Evolutionary conservation across 2,888 invertebrate genomes (phyloP), one percentile per base, ranked within the genome.

Genomic region (Latheticus oryzae): DNA sequence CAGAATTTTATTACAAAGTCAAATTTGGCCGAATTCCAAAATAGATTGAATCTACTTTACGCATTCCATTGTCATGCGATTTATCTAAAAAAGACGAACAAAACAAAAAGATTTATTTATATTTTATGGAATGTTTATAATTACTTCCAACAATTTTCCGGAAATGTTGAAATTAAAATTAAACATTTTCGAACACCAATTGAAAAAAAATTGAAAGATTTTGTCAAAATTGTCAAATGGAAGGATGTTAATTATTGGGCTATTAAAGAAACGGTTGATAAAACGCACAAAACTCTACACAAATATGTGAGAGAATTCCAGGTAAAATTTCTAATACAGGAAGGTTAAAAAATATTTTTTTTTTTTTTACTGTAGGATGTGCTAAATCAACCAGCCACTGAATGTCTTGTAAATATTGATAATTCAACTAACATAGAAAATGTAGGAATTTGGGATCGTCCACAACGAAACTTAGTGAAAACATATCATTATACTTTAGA

Each of bases 221-320:
- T 93, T 73, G 91, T 98, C 0, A 96, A 97, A 78, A 97, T 99
- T 48, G 92, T 92, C 42, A 85, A 93, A 24, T 99, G 97, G 92
- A 89, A 93, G 70, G 97, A 99, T 72, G 85, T 94, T 7, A 97
- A 91, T 71, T 95, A 96, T 75, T 97, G 94, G 87, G 89, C 95
- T 19, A 88, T 98, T 48, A 94, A 92, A 67, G 90, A 91, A 64
- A 90, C 94, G 0, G 88, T 95, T 0, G 89, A 91, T 26, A 94
- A 93, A 72, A 90, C 93, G 0, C 96, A 97, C 74, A 87, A 90
- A 61, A 91, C 88, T 11, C 80, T 97, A 5, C 91, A 92, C 73
- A 95, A 95, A 75, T 89, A 90, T 72, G 87, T 93, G 17, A 91
- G 90, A 70, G 90, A 94, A 71, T 97, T 89, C 78, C 90, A 92